Conservation (phyloP, 2,888 invertebrate genomes). For the Orgyia antiqua region DNA sequence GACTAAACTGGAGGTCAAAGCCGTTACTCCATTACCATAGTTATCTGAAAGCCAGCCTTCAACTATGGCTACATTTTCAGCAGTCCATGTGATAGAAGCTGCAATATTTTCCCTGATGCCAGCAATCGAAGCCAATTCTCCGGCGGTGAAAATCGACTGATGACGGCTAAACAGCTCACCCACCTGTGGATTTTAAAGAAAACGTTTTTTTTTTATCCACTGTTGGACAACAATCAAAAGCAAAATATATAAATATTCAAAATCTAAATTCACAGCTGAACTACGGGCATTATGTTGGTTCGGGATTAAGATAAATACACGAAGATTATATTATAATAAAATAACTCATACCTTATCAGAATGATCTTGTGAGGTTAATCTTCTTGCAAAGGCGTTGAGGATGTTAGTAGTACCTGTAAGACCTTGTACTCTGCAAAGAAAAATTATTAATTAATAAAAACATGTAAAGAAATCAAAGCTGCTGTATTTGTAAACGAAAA, state of each 20-base stretch:
- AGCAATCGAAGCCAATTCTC: conserved; percentile 47
- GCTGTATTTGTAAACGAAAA: too few relatives aligned
- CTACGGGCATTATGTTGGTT: too few relatives aligned
- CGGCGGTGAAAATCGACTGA: conserved; percentile 47
- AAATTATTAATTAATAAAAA: too few relatives aligned
- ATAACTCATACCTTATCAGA: conserved; percentile 37
- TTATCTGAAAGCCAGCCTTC: conserved; percentile 47
- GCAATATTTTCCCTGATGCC: conserved; percentile 58
- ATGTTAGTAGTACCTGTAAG: conserved; percentile 67
- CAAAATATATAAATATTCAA: too few relatives aligned
- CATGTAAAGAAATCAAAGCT: too few relatives aligned
- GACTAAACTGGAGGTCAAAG: conserved; percentile 40
- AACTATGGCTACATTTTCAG: conserved; percentile 37
- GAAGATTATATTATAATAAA: too few relatives aligned
- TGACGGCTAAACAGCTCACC: conserved; percentile 38
- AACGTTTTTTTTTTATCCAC: too few relatives aligned
- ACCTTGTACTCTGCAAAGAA: conserved; percentile 55
- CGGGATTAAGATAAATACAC: too few relatives aligned
- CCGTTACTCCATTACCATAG: conserved; percentile 35
- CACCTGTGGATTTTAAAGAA: conserved; percentile 39
- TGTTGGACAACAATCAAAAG: too few relatives aligned
- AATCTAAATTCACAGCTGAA: too few relatives aligned
- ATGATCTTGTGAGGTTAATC: conserved; percentile 49
- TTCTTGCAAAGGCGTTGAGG: conserved; percentile 54
- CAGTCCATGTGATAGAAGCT: conserved; percentile 57